Base-by-base conservation (phyloP, 2,888 invertebrate genomes). In the Tinea pellionella region DNA sequence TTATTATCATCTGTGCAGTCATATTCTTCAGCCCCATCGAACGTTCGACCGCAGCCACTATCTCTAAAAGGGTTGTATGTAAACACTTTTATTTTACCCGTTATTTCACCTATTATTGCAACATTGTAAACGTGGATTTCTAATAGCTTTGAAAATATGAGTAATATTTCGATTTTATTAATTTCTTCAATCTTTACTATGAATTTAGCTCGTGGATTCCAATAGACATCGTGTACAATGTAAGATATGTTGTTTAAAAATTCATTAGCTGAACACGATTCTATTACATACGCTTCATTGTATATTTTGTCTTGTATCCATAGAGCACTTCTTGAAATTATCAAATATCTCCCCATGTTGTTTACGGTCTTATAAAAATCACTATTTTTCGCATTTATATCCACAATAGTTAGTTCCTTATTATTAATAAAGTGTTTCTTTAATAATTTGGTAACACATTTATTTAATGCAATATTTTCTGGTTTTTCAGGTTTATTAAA, bases 141-240 rank as follows among this genome's bases (percentile, higher is more conserved):
- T 24, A 73, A 37, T 9, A 75, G 62, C 29, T 65, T 61, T 32
- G 69, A 47, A 61, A 78, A 76, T 13, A 71, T 58, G 2, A 62
- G 15, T 6, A 62, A 29, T 11, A 70, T 62, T 51, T 68, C 68
- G n/a, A 64, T 59, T 12, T 56, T 32, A n/a, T 64, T 42, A 19
- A 68, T 61, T 24, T 66, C 63, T 24, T 66, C 57, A 3, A 75
- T 13, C 42, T 66, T 60, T 1, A 79, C 13, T 24, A 79, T 67
- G 63, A 73, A 72, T 61, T 67, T 68, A 9, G 73, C 77, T 65
- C 65, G 70, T 12, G 80, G 74, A 61, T 77, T 75, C 78, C 77
- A 80, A 61, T 71, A 69, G 19, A 69, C 59, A 61, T 79, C 75
- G 19, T 64, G 55, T 6, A 11, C 24, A 7, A 55, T 19, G 19